Conservation (phyloP, 1,140 invertebrate genomes). For the Drosophila insularis region DNA sequence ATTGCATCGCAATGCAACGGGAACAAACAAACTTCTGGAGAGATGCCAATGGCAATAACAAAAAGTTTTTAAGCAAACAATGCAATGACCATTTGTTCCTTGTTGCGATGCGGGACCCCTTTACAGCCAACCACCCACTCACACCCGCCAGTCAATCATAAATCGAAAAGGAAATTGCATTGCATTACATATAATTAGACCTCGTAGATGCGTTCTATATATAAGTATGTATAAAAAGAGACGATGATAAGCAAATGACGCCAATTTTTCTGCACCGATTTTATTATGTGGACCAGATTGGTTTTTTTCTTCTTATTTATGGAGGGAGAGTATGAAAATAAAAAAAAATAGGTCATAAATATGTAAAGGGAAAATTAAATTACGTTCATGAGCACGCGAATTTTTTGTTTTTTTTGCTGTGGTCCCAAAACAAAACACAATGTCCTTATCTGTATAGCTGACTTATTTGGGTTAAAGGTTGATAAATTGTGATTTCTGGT, state of each 20-base stretch:
- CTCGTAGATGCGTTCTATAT: slow-evolving; percentile 27
- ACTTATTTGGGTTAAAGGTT: slow-evolving; percentile 61
- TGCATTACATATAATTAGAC: slow-evolving; percentile 21
- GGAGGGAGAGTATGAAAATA: slow-evolving; percentile 35
- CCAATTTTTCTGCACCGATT: slow-evolving; percentile 42
- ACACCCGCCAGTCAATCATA: neutral
- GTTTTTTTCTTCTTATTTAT: neutral
- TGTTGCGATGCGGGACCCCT: slow-evolving; percentile 11
- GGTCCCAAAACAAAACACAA: slow-evolving; percentile 17
- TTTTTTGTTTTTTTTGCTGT: slow-evolving; percentile 7
- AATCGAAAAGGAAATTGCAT: slow-evolving; percentile 12
- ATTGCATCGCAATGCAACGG: slow-evolving; percentile 15
- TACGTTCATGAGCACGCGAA: slow-evolving; percentile 37
- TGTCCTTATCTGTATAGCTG: slow-evolving; percentile 38
- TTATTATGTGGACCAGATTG: slow-evolving; percentile 40
- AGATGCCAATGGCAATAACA: slow-evolving; percentile 9
- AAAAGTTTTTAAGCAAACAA: slow-evolving; percentile 20
- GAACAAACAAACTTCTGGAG: slow-evolving; percentile 20
- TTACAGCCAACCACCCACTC: neutral
- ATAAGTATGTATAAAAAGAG: slow-evolving; percentile 18
- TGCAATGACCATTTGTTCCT: slow-evolving; percentile 25
- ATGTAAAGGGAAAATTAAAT: slow-evolving; percentile 45
- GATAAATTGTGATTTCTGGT: slow-evolving; percentile 52
- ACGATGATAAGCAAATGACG: slow-evolving; percentile 61
- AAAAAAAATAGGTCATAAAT: slow-evolving; percentile 66